A percentile compares a stretch with the other conserved stretches of the same genome.
phyloP scores from a whole-genome alignment of 2,888 invertebrate genomes.

The Leucozona laternaria region DNA sequence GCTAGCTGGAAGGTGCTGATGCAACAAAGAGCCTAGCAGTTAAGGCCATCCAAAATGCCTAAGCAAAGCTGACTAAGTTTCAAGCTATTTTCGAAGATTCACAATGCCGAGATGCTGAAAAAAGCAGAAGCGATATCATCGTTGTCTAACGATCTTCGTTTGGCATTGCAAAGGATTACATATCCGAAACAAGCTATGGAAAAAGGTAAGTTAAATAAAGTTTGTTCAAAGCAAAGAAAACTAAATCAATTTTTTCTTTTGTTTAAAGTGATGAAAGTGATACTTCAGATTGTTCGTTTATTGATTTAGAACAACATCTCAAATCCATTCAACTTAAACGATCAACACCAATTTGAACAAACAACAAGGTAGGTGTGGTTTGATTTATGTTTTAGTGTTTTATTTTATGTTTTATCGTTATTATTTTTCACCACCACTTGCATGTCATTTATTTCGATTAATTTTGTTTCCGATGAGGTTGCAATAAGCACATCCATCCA shows the following conservation, averaged over 20 bases:
- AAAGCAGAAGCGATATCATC: conserved; percentile 89
- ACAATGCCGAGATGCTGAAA: conserved; percentile 88
- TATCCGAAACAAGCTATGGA: conserved; percentile 97
- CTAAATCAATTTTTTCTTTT: no score
- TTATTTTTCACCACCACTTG: conserved; percentile 21
- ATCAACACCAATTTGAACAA: conserved; percentile 77
- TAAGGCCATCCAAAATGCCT: conserved; percentile 93
- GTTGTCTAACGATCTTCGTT: conserved; percentile 91
- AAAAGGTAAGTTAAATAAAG: conserved; percentile 87
- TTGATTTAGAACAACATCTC: conserved; percentile 82
- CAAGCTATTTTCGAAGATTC: conserved; percentile 93
- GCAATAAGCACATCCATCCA: background rate
- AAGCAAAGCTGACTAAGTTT: conserved; percentile 93
- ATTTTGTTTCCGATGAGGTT: background rate
- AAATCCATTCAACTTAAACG: conserved; percentile 81
- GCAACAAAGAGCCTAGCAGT: conserved; percentile 92
- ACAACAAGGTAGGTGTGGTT: conserved; percentile 80
- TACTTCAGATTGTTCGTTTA: conserved; percentile 80
- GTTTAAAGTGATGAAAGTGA: conserved; percentile 75
- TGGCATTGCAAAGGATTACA: conserved; percentile 94
- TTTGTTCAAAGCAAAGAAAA: no score
- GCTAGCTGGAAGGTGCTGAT: conserved; percentile 96
- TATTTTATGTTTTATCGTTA: conserved; percentile 21
- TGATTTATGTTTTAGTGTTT: conserved; percentile 13
- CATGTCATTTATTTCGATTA: no score